These are phyloP conservation scores for Xanthostigma xanthostigma DNA, from an alignment of 2,888 invertebrate genomes.

Conservation along the genomic window DNA sequence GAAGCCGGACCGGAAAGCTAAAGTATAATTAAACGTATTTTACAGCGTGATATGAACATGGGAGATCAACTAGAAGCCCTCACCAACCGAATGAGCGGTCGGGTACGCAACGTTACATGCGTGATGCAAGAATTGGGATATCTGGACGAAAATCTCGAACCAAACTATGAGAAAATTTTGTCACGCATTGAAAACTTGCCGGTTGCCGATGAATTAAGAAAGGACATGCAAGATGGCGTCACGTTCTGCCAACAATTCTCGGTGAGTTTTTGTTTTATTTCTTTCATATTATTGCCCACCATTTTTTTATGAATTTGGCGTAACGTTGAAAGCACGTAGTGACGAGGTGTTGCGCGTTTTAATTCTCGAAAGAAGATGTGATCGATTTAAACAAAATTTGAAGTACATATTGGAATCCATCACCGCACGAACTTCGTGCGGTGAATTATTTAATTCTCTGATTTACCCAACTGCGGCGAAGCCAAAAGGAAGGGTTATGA, in stretches of 20 bases:
- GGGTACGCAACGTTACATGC: conserved; percentile 47
- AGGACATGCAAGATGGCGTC: conserved; percentile 49
- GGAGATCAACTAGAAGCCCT: conserved; percentile 43
- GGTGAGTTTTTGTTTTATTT: conserved; percentile 26
- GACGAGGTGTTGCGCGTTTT: too few species aligned
- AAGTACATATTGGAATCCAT: too few species aligned
- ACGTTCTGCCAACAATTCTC: conserved; percentile 55
- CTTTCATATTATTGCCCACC: conserved; percentile 1
- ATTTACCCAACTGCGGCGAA: too few species aligned
- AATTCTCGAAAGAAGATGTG: too few species aligned
- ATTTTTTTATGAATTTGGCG: too few species aligned
- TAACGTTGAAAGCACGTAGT: too few species aligned
- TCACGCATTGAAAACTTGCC: conserved; percentile 44
- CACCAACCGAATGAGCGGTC: conserved; percentile 34
- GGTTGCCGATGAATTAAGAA: conserved; percentile 42
- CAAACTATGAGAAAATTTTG: conserved; percentile 47
- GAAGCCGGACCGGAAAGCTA: too few species aligned
- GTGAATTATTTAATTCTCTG: too few species aligned
- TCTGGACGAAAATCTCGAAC: conserved; percentile 47
- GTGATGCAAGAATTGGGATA: conserved; percentile 59
- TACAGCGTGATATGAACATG: conserved; percentile 43
- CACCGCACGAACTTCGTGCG: too few species aligned
- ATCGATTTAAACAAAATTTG: too few species aligned
- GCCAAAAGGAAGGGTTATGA: too few species aligned
- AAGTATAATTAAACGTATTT: neutral